Evolutionary conservation across 2,888 invertebrate genomes (phyloP).

Genomic region (Theodoxus fluviatilis): DNA sequence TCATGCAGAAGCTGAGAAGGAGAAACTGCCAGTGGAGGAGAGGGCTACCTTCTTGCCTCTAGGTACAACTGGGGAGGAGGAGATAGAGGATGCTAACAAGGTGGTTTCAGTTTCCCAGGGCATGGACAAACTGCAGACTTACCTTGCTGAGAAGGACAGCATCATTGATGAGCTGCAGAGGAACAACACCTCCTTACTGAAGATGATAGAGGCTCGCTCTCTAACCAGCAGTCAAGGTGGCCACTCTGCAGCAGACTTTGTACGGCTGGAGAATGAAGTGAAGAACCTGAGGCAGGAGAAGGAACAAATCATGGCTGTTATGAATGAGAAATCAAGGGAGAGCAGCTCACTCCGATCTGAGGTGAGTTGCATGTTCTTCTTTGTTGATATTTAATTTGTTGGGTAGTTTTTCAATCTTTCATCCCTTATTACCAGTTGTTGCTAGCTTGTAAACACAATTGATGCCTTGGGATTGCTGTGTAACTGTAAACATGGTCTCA

Average conservation of each 20-base stretch:
- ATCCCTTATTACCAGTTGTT: too few species aligned
- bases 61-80: conserved; percentile 30
- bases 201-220: conserved; percentile 55
- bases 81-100: conserved; percentile 20
- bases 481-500: too few species aligned
- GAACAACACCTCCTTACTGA: conserved; percentile 55
- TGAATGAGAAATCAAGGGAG: conserved; percentile 65
- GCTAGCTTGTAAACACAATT: too few species aligned
- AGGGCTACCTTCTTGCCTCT: conserved; percentile 22
- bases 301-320: conserved; percentile 64
- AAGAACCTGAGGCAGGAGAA: conserved; percentile 55
- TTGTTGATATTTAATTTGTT: too few species aligned
- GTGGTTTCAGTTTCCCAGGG: conserved; percentile 26
- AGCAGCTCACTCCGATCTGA: conserved; percentile 62
- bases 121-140: conserved; percentile 44
- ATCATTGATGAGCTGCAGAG: conserved; percentile 56
- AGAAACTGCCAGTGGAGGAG: conserved; percentile 18
- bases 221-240: conserved; percentile 40
- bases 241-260: conserved; percentile 46
- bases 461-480: too few species aligned
- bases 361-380: too few species aligned
- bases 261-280: conserved; percentile 56
- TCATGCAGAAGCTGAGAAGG: too few species aligned
- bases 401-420: too few species aligned
- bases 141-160: conserved; percentile 54